A percentile compares a stretch with the other conserved stretches of the same genome.
phyloP scores from a whole-genome alignment of 2,888 invertebrate species.

The Idaea dimidiata region DNA sequence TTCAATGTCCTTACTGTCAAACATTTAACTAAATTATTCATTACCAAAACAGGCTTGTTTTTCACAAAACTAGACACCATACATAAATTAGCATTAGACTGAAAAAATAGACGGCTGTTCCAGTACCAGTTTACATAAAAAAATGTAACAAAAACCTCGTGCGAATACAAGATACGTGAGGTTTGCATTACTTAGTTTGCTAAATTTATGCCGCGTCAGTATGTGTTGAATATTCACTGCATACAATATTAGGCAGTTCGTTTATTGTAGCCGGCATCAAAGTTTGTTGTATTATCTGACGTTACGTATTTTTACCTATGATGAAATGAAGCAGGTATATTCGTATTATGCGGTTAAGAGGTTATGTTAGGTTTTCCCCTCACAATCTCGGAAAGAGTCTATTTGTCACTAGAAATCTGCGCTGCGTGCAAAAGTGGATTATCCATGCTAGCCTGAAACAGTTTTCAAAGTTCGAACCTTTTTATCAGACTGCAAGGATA shows the following conservation, averaged over 20 bases:
- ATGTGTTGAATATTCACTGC: conserved; percentile 64
- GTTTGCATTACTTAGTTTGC: conserved; percentile 19
- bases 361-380: too few species aligned
- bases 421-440: too few species aligned
- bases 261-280: conserved; percentile 14
- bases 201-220: conserved; percentile 61
- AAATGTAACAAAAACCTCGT: conserved; percentile 1
- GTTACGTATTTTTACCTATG: too few species aligned
- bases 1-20: neutral
- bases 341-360: too few species aligned
- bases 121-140: neutral
- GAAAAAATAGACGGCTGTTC: neutral
- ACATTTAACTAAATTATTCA: neutral
- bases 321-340: too few species aligned
- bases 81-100: neutral
- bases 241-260: conserved; percentile 41
- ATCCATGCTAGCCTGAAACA: too few species aligned
- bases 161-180: conserved; percentile 3
- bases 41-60: neutral
- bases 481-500: too few species aligned
- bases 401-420: too few species aligned
- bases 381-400: too few species aligned
- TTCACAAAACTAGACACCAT: neutral
- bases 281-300: neutral
- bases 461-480: too few species aligned